Evolutionary conservation across 2,888 invertebrate genomes (phyloP), one percentile per base, ranked within the genome.

Genomic region (Coelinius sp.): DNA sequence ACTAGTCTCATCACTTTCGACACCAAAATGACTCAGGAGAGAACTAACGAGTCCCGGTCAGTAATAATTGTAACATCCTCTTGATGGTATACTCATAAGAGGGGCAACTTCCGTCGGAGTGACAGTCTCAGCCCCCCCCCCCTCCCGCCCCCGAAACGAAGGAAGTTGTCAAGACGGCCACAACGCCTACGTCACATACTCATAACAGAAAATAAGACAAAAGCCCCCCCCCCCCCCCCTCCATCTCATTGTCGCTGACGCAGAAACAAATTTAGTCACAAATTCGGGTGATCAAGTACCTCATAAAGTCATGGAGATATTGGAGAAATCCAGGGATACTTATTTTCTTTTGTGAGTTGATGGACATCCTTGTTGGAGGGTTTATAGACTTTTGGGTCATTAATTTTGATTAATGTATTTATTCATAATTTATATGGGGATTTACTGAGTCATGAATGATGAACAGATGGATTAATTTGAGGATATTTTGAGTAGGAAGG

Each of bases 21-120:
- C 76, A 79, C 76, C 80, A 79, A 77, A 78, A 82, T 84, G 82
- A 84, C 77, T 82, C 82, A 84, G 83, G 81, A 82, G 82, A 84
- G 35, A 84, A 82, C 84, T 84, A 85, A 85, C 83, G 83, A 85
- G 84, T 80, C 80, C 79, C 81, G 85, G 84, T 84, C 86, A 83
- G 78, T 83, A 83, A 84, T 86, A 86, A 86, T 86, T 86, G 86
- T 84, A 80, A 84, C 86, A 86, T 86, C 86, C 86, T 86, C 82
- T 79, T 78, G 81, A 81, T 82, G 82, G 80, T 35, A n/a, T n/a
- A 81, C 79, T 56, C 72, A 24, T 12, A 10, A 1, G 41, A 12
- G 10, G 63, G 75, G 73, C 70, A 52, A 75, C 78, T 77, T 78
- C 78, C 78, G 78, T 73, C 73, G 41, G 78, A 75, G 76, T 80